Evolutionary conservation across 1,140 invertebrate species (phyloP), one percentile per base, ranked within the genome.

Genomic region (Scaptomyza montana): DNA sequence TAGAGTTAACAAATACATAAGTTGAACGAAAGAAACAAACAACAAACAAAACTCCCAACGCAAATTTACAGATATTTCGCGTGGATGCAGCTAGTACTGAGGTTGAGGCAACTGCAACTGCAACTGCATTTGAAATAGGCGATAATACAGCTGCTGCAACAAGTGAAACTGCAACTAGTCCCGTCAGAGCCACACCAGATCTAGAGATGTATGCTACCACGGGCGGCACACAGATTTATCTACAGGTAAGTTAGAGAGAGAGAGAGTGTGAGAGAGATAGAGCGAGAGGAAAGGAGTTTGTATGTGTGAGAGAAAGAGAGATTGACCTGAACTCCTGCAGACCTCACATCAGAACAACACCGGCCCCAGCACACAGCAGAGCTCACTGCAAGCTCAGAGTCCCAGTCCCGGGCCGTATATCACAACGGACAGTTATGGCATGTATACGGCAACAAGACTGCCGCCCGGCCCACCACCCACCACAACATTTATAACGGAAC

Each of bases 171-270:
- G 45, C 60, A 57, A 43, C 77, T 50, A 89, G 82, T 80, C 87
- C 84, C 75, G 78, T 74, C 74, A 86, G 81, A 53, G 73, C 77
- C 51, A 65, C 75, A 57, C 65, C 81, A 55, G 54, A 63, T 67
- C 77, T 91, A 74, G 89, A 78, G 77, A 92, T 92, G 91, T 92
- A 92, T 75, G 87, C 82, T 69, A 89, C 91, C 54, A 79, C 89
- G 75, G 91, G 91, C 80, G 87, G 91, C 84, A 92, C 91, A 77
- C 91, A 92, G 82, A 92, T 92, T 73, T 92, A 92, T 73, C 81
- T 92, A 74, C 91, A 92, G 91, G 91, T 92, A 90, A 91, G 86
- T 85, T 62, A 33, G 36, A 50, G 12, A 19, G 59, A 2, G 28
- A 13, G 36, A 6, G n/a, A 41, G 19, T 12, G 30, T 5, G 30